Evolutionary conservation across 2,888 invertebrate genomes (phyloP).

Genomic region (Artemia sinica): DNA sequence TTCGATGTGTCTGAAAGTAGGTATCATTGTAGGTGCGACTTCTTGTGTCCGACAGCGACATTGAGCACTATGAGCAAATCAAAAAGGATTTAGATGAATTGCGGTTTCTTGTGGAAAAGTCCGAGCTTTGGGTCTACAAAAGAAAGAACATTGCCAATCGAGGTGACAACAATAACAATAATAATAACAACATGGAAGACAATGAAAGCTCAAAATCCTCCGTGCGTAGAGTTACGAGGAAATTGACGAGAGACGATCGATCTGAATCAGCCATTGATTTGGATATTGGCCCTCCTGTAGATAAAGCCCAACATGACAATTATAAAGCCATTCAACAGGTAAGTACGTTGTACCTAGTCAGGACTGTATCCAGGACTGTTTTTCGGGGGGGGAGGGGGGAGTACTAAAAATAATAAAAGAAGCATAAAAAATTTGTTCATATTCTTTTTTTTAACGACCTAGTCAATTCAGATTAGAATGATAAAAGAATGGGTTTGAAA

Average conservation of each 20-base stretch:
- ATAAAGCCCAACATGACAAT: conserved; percentile 53
- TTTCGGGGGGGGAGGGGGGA: too few relatives aligned
- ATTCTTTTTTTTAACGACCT: too few relatives aligned
- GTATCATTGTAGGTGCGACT: conserved; percentile 62
- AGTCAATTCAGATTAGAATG: too few relatives aligned
- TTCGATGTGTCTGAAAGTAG: conserved; percentile 17
- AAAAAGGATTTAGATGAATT: conserved; percentile 84
- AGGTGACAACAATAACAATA: conserved; percentile 24
- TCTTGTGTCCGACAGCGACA: conserved; percentile 86
- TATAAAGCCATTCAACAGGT: conserved; percentile 62
- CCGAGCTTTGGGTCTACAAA: conserved; percentile 95
- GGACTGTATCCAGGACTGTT: too few relatives aligned
- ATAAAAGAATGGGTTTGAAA: too few relatives aligned
- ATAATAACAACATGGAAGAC: conserved; percentile 33
- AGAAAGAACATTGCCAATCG: conserved; percentile 27
- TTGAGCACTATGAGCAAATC: conserved; percentile 94
- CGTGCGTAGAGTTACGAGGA: conserved; percentile 31
- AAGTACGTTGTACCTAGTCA: conserved; percentile 26
- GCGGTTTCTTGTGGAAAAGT: conserved; percentile 89
- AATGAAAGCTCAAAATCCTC: conserved; percentile 30
- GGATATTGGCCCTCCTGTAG: conserved; percentile 55
- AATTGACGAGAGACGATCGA: conserved; percentile 26
- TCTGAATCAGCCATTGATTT: conserved; percentile 48
- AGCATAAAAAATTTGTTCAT: too few relatives aligned
- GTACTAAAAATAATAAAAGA: too few relatives aligned